Conservation (phyloP, 2,113 vertebrate species). For the Maccullochella peelii region DNA sequence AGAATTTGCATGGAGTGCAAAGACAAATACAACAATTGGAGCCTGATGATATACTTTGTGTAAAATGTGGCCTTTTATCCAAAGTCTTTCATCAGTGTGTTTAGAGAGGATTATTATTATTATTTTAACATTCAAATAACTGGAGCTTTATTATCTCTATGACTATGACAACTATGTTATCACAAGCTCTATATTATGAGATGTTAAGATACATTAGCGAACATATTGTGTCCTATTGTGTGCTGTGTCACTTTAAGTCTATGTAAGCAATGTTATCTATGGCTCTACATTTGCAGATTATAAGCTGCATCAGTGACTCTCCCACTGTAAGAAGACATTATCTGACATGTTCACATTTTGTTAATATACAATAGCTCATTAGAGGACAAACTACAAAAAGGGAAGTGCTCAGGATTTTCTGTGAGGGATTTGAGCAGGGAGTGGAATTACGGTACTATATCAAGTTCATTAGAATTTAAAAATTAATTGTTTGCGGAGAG, state of each 20-base stretch:
- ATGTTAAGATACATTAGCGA: slow-evolving; percentile 7
- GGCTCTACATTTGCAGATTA: slow-evolving; percentile 6
- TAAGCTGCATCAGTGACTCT: slow-evolving; percentile 22
- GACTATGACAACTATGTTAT: slow-evolving; percentile 4
- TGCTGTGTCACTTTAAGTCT: neutral
- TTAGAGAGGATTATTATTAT: neutral
- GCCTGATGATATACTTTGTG: neutral
- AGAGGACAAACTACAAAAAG: neutral
- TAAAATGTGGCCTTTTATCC: neutral
- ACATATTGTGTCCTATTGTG: neutral
- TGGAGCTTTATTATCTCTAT: neutral
- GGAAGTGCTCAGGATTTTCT: neutral
- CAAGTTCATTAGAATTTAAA: slow-evolving; percentile 10
- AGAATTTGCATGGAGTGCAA: neutral
- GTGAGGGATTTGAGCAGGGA: neutral
- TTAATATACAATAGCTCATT: neutral
- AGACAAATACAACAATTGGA: neutral
- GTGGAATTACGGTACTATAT: neutral
- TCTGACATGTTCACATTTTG: neutral
- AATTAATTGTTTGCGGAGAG: neutral
- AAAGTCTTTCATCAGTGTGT: neutral
- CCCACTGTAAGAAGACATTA: neutral
- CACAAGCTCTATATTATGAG: neutral
- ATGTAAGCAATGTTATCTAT: neutral
- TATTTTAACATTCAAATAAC: neutral